Evolutionary conservation across 2,888 invertebrate genomes (phyloP).

Genomic region (Cephalotes varians): DNA sequence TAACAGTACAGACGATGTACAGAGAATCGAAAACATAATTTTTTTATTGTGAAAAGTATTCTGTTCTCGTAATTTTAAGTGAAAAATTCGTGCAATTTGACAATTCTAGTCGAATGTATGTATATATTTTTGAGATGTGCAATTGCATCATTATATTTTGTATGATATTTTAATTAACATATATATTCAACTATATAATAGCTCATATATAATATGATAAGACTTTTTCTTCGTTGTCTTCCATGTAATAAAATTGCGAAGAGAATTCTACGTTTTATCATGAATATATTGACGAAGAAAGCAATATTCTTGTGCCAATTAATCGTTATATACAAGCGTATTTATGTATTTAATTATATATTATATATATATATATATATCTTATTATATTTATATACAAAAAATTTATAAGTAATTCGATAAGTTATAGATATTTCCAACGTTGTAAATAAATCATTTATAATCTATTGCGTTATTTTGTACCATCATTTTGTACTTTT

Average conservation of each 20-base stretch:
- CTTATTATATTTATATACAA: slow-evolving; percentile 5
- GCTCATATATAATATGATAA: neutral
- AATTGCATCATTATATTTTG: neutral
- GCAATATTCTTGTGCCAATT: neutral
- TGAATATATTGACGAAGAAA: neutral
- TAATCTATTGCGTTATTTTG: slow-evolving; percentile 14
- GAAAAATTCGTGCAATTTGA: neutral
- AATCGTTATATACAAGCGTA: neutral
- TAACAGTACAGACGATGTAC: no score
- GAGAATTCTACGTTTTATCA: neutral
- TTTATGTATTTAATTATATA: neutral
- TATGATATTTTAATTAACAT: neutral
- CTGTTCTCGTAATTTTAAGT: neutral
- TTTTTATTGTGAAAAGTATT: neutral
- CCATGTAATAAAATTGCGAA: neutral
- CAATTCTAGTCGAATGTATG: neutral
- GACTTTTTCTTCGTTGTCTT: neutral
- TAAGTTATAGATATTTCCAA: neutral
- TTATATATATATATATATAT: neutral
- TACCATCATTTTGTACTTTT: slow-evolving; percentile 18
- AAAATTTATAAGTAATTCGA: neutral
- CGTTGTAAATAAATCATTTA: neutral
- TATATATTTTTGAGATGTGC: neutral
- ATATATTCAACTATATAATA: neutral
- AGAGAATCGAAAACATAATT: slow-evolving; percentile 1